Base-by-base conservation (phyloP, 2,113 vertebrate species). In the Plectropomus leopardus region DNA sequence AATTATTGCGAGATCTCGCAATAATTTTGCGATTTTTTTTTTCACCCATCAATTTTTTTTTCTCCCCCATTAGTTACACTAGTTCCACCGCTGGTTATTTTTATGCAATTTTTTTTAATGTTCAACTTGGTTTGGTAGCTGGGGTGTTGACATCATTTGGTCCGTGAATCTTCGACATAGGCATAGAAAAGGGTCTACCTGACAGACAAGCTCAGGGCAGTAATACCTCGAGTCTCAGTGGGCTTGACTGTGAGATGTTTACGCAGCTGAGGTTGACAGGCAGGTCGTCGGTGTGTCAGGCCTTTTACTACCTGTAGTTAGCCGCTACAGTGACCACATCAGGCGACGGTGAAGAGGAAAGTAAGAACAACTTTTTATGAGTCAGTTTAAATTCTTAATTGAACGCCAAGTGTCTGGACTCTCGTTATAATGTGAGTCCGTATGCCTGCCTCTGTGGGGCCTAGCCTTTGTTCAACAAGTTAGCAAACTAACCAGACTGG, bases 191-290 rank as follows among this genome's bases (percentile, higher is more conserved):
- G 4, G 0, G 6, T n/a, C 4, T 10, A 5, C 76, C 69, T 45
- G 26, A 21, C 5, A 76, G 58, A 57, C 26, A 55, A 64, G 19
- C 1, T 30, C 1, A 16, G 40, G 64, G 60, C 15, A 11, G 2
- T 0, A 1, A 14, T 11, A 0, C 17, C 0, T 3, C 4, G 1
- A 1, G 0, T 8, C 2, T 0, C 0, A 15, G 10, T 51, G 16
- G 30, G 13, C 14, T 47, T 40, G 44, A 32, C 36, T 55, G 19
- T 19, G 7, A 71, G 76, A 76, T 86, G 82, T 87, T 89, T 83
- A 77, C 48, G 61, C 60, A 80, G 73, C 28, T n/a, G 66, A 17
- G 9, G 24, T 59, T 78, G 82, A 69, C 65, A 72, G 48, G 48
- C 53, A 66, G 48, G 24, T 42, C 16, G 53, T 42, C 1, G 3